phyloP scores from a whole-genome alignment of 92 coral and sea anemone species.

The Palythoa caribaeorum region DNA sequence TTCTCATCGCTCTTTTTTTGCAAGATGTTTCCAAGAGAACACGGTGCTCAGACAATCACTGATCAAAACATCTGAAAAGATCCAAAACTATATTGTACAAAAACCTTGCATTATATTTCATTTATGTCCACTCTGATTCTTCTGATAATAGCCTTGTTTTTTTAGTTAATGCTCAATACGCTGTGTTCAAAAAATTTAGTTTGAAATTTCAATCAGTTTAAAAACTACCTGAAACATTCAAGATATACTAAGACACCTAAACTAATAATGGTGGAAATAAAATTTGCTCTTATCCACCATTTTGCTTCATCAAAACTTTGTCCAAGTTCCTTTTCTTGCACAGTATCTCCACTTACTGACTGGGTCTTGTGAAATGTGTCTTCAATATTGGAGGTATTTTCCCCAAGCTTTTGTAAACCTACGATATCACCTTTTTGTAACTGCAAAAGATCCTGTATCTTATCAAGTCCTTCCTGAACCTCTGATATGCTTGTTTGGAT shows the following conservation, averaged over 20 bases:
- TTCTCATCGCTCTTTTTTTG: too few relatives aligned
- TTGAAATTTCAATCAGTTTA: background rate
- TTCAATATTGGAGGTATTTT: background rate
- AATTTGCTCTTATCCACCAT: constrained; percentile 49
- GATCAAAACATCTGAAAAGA: too few relatives aligned
- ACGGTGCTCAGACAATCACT: too few relatives aligned
- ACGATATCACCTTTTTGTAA: constrained; percentile 8
- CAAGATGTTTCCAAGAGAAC: too few relatives aligned
- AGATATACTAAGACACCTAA: constrained; percentile 41
- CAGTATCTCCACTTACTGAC: background rate
- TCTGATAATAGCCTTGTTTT: background rate
- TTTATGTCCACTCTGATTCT: too few relatives aligned
- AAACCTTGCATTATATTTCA: too few relatives aligned
- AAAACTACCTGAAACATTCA: constrained; percentile 26
- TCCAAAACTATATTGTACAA: too few relatives aligned
- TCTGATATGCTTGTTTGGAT: constrained; percentile 31
- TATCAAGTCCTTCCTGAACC: constrained; percentile 26
- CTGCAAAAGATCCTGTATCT: constrained; percentile 32
- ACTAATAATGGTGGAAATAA: constrained; percentile 27
- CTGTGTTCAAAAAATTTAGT: background rate
- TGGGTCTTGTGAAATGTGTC: background rate
- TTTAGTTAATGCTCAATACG: background rate
- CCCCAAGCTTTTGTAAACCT: background rate
- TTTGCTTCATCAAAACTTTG: constrained; percentile 22
- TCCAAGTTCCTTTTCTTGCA: background rate